phyloP scores from a whole-genome alignment of 1,140 invertebrate species.

The Lasioglossum albipes region DNA sequence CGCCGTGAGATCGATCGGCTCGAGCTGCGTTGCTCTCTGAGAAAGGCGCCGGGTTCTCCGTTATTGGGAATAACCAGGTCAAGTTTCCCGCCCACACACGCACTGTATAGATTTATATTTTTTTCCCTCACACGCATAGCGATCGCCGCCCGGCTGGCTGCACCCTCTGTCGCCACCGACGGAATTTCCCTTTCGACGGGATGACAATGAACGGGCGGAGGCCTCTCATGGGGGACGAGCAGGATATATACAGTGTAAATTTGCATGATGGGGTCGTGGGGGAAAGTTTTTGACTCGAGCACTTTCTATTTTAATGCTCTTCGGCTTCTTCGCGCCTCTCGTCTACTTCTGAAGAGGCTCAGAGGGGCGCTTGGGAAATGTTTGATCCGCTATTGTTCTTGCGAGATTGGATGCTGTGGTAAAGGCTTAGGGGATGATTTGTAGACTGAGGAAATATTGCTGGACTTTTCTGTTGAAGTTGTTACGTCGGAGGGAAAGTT shows the following conservation, averaged over 20 bases:
- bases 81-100: slow-evolving; percentile 49
- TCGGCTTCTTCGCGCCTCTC: no score
- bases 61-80: slow-evolving; percentile 56
- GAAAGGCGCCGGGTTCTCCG: slow-evolving; percentile 41
- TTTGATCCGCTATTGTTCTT: no score
- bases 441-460: no score
- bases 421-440: no score
- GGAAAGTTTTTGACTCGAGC: no score
- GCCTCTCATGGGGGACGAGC: neutral
- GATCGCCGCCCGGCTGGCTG: slow-evolving; percentile 9
- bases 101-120: neutral
- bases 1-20: slow-evolving; percentile 46
- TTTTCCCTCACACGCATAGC: slow-evolving; percentile 17
- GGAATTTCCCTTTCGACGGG: slow-evolving; percentile 11
- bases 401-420: no score
- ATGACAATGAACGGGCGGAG: neutral
- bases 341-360: no score
- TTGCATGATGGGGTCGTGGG: neutral
- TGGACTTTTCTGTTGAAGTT: no score
- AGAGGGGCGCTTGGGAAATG: no score
- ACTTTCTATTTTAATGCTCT: neutral
- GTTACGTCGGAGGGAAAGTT: no score
- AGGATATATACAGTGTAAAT: neutral
- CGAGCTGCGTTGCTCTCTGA: slow-evolving; percentile 32
- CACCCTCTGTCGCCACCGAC: neutral